Evolutionary conservation across 1,140 invertebrate genomes (phyloP).

Genomic region (Plodia interpunctella): DNA sequence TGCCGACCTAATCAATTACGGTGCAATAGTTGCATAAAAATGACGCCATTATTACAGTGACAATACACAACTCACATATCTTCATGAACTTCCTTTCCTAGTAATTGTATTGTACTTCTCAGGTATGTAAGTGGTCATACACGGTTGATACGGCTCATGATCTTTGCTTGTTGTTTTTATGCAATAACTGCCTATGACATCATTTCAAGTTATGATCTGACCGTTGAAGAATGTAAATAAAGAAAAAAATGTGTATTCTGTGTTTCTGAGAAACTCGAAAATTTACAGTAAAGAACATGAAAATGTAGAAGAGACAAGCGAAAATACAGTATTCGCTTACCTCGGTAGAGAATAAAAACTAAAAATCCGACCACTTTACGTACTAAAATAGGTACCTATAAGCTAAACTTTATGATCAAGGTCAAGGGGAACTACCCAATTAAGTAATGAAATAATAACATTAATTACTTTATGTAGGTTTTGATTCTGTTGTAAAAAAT

Average conservation of each 20-base stretch:
- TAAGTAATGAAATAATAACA: too few relatives aligned
- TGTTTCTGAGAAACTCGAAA: background rate
- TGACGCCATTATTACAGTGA: background rate
- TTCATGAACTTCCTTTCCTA: background rate
- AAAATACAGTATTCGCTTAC: too few relatives aligned
- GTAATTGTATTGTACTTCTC: background rate
- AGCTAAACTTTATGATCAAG: too few relatives aligned
- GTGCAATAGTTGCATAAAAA: background rate
- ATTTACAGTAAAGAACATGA: background rate
- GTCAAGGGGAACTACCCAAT: too few relatives aligned
- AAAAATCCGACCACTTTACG: too few relatives aligned
- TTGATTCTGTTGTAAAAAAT: too few relatives aligned
- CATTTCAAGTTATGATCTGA: background rate
- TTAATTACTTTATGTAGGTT: too few relatives aligned
- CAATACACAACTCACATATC: too few relatives aligned
- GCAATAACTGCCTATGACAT: background rate
- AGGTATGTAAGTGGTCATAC: background rate
- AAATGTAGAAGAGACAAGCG: too few relatives aligned
- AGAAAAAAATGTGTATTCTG: background rate
- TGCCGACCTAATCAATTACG: background rate
- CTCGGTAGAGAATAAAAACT: too few relatives aligned
- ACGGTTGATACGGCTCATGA: background rate
- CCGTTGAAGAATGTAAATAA: background rate
- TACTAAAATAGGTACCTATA: too few relatives aligned
- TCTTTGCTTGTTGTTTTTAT: background rate